A percentile compares a stretch with the other conserved stretches of the same genome.
phyloP scores from a whole-genome alignment of 1,140 invertebrate genomes.

The Leptonema lineaticorne region DNA sequence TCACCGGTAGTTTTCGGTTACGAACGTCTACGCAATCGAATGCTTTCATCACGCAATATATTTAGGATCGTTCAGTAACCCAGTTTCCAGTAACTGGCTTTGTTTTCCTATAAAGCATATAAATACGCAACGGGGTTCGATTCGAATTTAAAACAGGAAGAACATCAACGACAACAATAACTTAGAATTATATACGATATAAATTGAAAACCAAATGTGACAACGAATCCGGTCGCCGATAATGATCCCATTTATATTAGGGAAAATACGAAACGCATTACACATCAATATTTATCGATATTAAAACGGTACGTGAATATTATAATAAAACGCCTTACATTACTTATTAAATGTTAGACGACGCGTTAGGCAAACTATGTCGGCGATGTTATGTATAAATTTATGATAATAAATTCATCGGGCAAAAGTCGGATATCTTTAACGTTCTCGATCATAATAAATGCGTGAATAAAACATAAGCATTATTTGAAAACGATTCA shows the following conservation, averaged over 20 bases:
- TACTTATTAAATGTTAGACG: too few relatives aligned
- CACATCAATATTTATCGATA: background rate
- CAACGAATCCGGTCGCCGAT: too few relatives aligned
- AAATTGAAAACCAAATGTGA: background rate
- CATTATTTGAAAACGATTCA: background rate
- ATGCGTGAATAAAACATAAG: slow-evolving; percentile 1
- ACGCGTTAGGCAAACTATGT: background rate
- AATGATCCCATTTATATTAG: too few relatives aligned
- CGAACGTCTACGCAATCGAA: slow-evolving; percentile 3
- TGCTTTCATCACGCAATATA: slow-evolving; percentile 12
- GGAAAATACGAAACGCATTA: too few relatives aligned
- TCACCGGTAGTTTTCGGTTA: background rate
- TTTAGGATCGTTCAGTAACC: slow-evolving; percentile 11
- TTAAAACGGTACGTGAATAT: background rate
- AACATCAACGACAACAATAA: background rate
- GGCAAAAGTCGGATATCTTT: too few relatives aligned
- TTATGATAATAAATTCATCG: background rate
- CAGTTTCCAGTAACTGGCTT: slow-evolving; percentile 14
- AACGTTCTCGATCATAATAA: background rate
- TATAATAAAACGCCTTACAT: background rate
- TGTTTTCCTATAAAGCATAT: background rate
- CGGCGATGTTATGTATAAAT: background rate
- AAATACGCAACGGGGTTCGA: background rate
- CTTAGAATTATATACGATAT: background rate
- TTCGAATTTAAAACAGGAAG: background rate